A percentile compares a stretch with the other conserved stretches of the same genome.
These are phyloP conservation scores for Dasysyrphus albostriatus DNA, from an alignment of 2,888 invertebrate species.

Conservation along the genomic window DNA sequence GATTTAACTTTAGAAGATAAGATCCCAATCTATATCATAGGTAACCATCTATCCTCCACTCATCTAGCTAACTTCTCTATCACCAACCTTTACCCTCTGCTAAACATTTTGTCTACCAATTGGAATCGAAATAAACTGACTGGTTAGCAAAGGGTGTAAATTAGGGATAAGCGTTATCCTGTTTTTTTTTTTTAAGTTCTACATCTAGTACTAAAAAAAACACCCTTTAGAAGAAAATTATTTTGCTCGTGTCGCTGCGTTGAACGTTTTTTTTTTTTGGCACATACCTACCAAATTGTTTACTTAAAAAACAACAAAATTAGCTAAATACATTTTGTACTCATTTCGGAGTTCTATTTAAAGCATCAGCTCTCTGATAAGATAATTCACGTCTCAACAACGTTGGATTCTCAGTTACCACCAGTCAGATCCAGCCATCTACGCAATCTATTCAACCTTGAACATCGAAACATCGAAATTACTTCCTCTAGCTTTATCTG, in stretches of 20 bases:
- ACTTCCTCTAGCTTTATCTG: not conserved
- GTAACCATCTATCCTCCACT: too few relatives aligned
- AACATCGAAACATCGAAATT: slow-evolving; percentile 3
- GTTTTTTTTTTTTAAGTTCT: too few relatives aligned
- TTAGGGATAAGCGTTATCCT: too few relatives aligned
- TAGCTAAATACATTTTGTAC: slow-evolving; percentile 9
- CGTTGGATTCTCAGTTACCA: not conserved
- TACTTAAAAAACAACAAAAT: slow-evolving; percentile 49
- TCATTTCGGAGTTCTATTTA: slow-evolving; percentile 32
- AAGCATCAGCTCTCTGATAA: slow-evolving; percentile 44
- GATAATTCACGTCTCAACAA: slow-evolving; percentile 27
- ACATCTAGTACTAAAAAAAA: not conserved
- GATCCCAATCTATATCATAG: too few relatives aligned
- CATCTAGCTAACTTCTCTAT: too few relatives aligned
- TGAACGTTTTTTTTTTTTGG: not conserved
- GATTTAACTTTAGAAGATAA: too few relatives aligned
- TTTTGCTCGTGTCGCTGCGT: not conserved
- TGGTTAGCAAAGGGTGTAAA: too few relatives aligned
- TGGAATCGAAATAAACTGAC: too few relatives aligned
- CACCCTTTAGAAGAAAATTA: not conserved
- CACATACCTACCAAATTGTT: slow-evolving; percentile 39
- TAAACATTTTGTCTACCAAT: too few relatives aligned
- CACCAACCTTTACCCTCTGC: too few relatives aligned
- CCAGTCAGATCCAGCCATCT: slow-evolving; percentile 7
- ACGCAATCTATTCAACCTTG: slow-evolving; percentile 29